phyloP scores from a whole-genome alignment of 2,797 vertebrate species.

The Antrozous pallidus region DNA sequence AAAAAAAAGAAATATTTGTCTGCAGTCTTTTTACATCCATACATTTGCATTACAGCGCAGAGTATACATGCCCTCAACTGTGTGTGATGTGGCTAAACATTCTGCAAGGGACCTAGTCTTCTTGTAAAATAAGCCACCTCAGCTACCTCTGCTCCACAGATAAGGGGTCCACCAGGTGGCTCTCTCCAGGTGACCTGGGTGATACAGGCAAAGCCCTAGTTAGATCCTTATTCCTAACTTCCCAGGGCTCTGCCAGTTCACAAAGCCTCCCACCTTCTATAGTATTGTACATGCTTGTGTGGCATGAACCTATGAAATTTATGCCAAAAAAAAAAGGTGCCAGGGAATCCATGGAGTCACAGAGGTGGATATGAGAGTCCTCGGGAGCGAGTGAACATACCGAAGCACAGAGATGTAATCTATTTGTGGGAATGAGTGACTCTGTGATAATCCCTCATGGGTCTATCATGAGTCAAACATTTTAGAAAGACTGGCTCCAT shows the following conservation, averaged over 20 bases:
- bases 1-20: constrained; percentile 13
- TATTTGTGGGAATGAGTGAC: background rate
- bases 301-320: background rate
- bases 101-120: background rate
- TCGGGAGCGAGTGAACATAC: background rate
- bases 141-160: background rate
- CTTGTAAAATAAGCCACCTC: background rate
- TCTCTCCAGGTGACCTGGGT: background rate
- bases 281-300: background rate
- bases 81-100: background rate
- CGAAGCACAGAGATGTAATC: background rate
- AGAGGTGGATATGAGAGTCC: background rate
- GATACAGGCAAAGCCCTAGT: background rate
- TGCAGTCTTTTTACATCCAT: background rate
- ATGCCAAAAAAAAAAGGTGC: background rate
- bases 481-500: background rate
- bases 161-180: background rate
- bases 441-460: too few relatives aligned
- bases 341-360: background rate
- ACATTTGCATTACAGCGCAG: background rate
- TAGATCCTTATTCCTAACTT: background rate
- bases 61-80: background rate
- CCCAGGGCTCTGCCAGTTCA: background rate
- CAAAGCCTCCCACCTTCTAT: background rate
- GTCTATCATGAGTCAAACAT: background rate